Base-by-base conservation (phyloP, 1,140 invertebrate genomes). In the Battus philenor region DNA sequence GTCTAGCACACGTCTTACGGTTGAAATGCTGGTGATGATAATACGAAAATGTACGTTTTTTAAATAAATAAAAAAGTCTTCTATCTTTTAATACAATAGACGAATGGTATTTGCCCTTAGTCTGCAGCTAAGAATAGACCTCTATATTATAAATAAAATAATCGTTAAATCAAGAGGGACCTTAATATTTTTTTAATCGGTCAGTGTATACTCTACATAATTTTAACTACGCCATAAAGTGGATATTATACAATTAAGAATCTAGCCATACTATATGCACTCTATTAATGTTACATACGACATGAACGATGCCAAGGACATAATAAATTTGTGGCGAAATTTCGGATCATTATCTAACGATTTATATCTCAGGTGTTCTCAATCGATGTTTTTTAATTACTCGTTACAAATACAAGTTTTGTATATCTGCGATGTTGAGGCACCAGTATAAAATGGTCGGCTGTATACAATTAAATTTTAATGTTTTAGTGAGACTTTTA, bases 251-350 rank as follows among this genome's bases (percentile, higher is more conserved):
- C 33, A 36, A 36, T 20, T 36, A 3, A 36, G 20, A 36, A 36
- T 17, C 4, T 5, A 36, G 17, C 17, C 11, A 16, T 15, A 8
- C 31, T 15, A 36, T 36, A 7, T 9, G n/a, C 17, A 9, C 13
- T 32, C 9, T 36, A 22, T 30, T 26, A 44, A 34, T 50, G 15
- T 2, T 6, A 11, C 12, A n/a, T n/a, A n/a, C n/a, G n/a, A n/a
- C n/a, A n/a, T 47, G 26, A 52, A 34, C 32, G 36, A 32, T 52
- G 50, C 33, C 50, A 52, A 5, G 44, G 50, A 24, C 36, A 26
- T 22, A 13, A 52, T 41, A 47, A 43, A 44, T 44, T 50, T 44
- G 44, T 50, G 48, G 24, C 26, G 48, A 50, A 50, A 50, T 33
- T 38, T 38, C 27, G 15, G 29, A 50, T 44, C 44, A 38, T 41